Evolutionary conservation across 2,797 vertebrate genomes (phyloP), one percentile per base, ranked within the genome.

Genomic region (Aplochiton taeniatus): DNA sequence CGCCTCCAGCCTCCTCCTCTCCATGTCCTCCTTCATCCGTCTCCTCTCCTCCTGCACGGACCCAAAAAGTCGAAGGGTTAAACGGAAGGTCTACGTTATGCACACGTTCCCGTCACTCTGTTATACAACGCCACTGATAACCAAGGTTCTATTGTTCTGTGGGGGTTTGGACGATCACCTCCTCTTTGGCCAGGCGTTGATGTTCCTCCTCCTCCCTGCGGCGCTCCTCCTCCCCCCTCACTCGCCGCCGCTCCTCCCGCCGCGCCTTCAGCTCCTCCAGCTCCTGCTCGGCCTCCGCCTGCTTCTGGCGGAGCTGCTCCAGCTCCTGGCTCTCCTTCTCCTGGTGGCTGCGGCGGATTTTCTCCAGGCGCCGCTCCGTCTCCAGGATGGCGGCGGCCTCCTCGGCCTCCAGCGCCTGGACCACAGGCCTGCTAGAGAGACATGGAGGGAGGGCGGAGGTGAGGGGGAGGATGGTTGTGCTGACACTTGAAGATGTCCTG

Each of bases 1-100:
- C 0, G 90, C 90, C 74, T 92, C 88, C 87, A 83, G 76, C 83
- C 91, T 89, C 74, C 91, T 90, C 81, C 69, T 80, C 69, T 90
- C 88, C 0, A 90, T 91, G 16, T 90, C 91, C 70, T 91, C 91
- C 75, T 86, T 92, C 91, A 92, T 90, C 61, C 77, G 82, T 16
- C 83, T 90, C 66, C 84, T 92, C 78, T 93, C 93, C 79, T 93
- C 92, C 94, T 96, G 68, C 47, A 7, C 48, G 16, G n/a, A 45
- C 61, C 53, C 11, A 42, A 5, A 56, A 0, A 55, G 19, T 20
- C 18, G 43, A 47, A 7, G 9, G 6, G 31, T 31, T 6, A 31
- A 2, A 6, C 31, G 2, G 31, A 31, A 31, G 31, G 31, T 31
- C 31, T 31, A 31, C 31, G 6, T 31, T 31, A 31, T 31, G 31